Conservation (phyloP, 2,797 vertebrate species). For the Catamblyrhynchus diadema region DNA sequence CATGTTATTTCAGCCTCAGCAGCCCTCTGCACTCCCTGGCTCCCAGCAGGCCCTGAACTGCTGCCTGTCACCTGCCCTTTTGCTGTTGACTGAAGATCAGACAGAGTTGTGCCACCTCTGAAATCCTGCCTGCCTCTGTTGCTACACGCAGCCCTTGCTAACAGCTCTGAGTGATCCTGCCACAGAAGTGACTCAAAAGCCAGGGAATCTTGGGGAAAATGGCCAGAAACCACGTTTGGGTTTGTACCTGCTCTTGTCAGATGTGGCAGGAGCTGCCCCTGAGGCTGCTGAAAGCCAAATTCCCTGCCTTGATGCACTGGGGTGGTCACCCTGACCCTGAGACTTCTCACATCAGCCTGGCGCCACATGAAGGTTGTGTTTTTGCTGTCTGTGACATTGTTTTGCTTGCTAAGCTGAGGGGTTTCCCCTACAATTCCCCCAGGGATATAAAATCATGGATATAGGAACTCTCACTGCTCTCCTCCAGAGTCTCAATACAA, state of each 20-base stretch:
- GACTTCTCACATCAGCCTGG: neutral
- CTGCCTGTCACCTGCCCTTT: constrained; percentile 11
- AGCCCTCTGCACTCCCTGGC: neutral
- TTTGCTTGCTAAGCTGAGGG: neutral
- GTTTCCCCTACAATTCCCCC: neutral
- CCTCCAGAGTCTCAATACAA: neutral
- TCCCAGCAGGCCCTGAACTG: neutral
- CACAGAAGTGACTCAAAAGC: neutral
- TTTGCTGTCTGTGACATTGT: accelerated
- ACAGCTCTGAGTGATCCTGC: neutral
- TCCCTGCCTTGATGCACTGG: neutral
- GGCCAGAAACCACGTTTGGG: accelerated
- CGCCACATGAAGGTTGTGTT: accelerated
- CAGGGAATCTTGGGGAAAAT: neutral
- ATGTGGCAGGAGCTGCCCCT: neutral
- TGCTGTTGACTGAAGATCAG: neutral
- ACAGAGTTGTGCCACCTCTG: neutral
- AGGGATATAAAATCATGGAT: neutral
- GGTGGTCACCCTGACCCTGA: neutral
- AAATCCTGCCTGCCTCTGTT: neutral
- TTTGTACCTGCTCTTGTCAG: neutral
- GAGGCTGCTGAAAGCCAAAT: neutral
- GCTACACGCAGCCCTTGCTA: neutral
- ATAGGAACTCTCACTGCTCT: neutral
- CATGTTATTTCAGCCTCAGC: neutral